These are phyloP conservation scores for Cherax destructor DNA, from an alignment of 1,140 invertebrate species.

Conservation along the genomic window DNA sequence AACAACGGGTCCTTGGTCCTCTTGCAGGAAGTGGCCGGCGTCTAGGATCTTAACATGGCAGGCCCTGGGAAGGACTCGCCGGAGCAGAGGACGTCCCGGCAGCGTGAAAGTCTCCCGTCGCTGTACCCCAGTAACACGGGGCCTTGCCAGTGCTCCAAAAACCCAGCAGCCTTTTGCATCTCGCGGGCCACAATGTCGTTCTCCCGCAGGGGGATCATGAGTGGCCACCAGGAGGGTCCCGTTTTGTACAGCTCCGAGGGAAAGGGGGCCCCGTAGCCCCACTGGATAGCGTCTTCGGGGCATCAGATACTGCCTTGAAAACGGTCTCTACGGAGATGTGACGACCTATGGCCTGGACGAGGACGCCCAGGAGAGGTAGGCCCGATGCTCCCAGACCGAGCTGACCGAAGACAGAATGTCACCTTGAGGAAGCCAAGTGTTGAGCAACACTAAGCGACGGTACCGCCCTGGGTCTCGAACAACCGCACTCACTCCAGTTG, in stretches of 20 bases:
- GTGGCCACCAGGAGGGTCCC: slow-evolving; percentile 37
- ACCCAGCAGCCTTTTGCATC: slow-evolving; percentile 18
- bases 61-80: slow-evolving; percentile 25
- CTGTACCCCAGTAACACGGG: slow-evolving; percentile 47
- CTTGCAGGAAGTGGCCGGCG: slow-evolving; percentile 60
- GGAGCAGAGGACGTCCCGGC: slow-evolving; percentile 7
- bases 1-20: slow-evolving; percentile 54
- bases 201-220: slow-evolving; percentile 18
- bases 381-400: not conserved
- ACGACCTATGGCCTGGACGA: slow-evolving; percentile 18
- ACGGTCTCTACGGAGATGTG: slow-evolving; percentile 17
- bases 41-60: slow-evolving; percentile 25
- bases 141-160: slow-evolving; percentile 26
- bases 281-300: not conserved
- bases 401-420: slow-evolving; percentile 21
- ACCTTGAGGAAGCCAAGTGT: slow-evolving; percentile 56
- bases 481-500: slow-evolving; percentile 48
- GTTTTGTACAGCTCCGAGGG: slow-evolving; percentile 41
- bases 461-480: slow-evolving; percentile 36
- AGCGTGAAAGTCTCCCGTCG: slow-evolving; percentile 50
- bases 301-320: slow-evolving; percentile 26
- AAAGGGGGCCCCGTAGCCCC: slow-evolving; percentile 48
- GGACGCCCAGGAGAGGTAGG: slow-evolving; percentile 27
- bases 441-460: slow-evolving; percentile 46
- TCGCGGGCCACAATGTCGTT: slow-evolving; percentile 36